phyloP scores from a whole-genome alignment of 2,113 vertebrate species.

The Pyrgilauda ruficollis region DNA sequence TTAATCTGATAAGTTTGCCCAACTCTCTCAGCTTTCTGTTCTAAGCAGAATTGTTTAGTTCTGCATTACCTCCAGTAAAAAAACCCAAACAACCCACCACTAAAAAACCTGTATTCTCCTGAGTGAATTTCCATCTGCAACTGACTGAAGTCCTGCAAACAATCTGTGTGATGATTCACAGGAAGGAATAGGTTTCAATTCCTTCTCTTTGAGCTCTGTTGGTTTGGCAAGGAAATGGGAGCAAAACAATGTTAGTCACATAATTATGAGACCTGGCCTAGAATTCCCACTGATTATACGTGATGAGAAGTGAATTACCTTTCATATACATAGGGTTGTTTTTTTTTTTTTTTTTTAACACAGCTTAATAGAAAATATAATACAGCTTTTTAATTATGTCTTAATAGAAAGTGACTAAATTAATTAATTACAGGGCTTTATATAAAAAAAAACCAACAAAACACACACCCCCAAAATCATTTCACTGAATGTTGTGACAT shows the following conservation, averaged over 20 bases:
- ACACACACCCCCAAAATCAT: rapidly evolving
- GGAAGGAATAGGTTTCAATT: constrained; percentile 37
- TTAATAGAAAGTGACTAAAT: background rate
- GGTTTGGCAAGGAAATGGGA: constrained; percentile 4
- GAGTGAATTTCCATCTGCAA: background rate
- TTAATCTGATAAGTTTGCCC: background rate
- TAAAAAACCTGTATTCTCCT: background rate
- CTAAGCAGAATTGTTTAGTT: background rate
- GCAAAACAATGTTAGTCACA: background rate
- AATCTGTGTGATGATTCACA: constrained; percentile 19
- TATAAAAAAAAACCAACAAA: background rate
- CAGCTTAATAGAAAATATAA: background rate
- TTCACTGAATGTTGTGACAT: background rate
- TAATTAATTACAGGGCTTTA: background rate
- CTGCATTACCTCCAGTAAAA: background rate
- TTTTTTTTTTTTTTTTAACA: background rate
- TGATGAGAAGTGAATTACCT: background rate
- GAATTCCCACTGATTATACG: background rate
- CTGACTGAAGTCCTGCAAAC: background rate
- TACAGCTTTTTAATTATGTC: background rate
- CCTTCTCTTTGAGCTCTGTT: background rate
- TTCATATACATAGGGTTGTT: background rate
- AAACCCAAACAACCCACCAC: background rate
- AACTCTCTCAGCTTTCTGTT: background rate
- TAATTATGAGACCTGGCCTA: background rate